phyloP scores from a whole-genome alignment of 2,888 invertebrate genomes.

The Ophraella communa region DNA sequence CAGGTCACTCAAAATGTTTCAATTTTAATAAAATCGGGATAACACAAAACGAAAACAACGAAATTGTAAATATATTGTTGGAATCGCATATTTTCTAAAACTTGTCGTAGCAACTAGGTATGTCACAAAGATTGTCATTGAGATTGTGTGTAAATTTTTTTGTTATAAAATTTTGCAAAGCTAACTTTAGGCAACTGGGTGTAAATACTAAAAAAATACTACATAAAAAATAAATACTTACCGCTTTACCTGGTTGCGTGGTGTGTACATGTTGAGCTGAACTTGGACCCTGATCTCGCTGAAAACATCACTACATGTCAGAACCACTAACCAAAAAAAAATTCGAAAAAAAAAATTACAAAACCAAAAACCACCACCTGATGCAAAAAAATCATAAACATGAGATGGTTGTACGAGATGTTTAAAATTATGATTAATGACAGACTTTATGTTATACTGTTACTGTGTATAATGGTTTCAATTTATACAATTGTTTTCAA shows the following conservation, averaged over 20 bases:
- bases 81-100: too few relatives aligned
- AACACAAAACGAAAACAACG: too few relatives aligned
- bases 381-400: conserved; percentile 10
- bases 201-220: neutral
- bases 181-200: neutral
- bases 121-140: too few relatives aligned
- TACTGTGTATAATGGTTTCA: too few relatives aligned
- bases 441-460: too few relatives aligned
- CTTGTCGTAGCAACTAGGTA: too few relatives aligned
- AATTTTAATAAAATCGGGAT: too few relatives aligned
- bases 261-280: conserved; percentile 36
- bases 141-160: too few relatives aligned
- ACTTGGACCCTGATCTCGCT: conserved; percentile 55
- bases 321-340: conserved; percentile 47
- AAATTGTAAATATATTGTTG: too few relatives aligned
- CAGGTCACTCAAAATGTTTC: too few relatives aligned
- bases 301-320: conserved; percentile 55
- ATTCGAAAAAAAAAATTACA: conserved; percentile 37
- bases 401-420: neutral
- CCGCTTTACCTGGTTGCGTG: conserved; percentile 51
- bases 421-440: too few relatives aligned
- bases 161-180: neutral
- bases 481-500: too few relatives aligned
- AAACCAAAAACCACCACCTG: conserved; percentile 1
- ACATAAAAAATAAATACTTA: conserved; percentile 45